Percentiles rank a stretch among this genome's conserved stretches.
phyloP scores from a whole-genome alignment of 1,140 invertebrate genomes.

The Macrosteles quadrilineatus region DNA sequence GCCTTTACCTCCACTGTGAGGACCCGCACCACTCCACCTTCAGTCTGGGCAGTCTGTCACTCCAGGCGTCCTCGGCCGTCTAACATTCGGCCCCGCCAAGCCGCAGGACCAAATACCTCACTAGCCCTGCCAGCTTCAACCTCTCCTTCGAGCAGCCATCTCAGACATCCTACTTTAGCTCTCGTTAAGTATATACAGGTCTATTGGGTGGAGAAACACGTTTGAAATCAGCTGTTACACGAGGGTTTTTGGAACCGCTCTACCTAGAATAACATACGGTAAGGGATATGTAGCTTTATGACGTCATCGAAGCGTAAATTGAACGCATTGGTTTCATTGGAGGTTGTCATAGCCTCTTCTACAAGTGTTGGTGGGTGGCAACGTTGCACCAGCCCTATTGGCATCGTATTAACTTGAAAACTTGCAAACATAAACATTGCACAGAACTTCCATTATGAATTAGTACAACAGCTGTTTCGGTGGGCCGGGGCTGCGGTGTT shows the following conservation, averaged over 20 bases:
- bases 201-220: background rate
- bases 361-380: too few species aligned
- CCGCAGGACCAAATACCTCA: background rate
- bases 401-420: too few species aligned
- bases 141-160: background rate
- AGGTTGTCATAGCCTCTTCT: too few species aligned
- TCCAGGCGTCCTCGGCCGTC: conserved; percentile 41
- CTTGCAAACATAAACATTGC: too few species aligned
- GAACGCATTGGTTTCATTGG: too few species aligned
- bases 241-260: background rate
- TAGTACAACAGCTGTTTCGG: too few species aligned
- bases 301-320: too few species aligned
- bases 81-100: conserved; percentile 26
- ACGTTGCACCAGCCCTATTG: too few species aligned
- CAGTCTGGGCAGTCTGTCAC: conserved; percentile 42
- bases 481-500: too few species aligned
- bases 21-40: conserved; percentile 43
- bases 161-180: background rate
- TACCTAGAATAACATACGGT: too few species aligned
- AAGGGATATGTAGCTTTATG: too few species aligned
- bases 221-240: background rate
- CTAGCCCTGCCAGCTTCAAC: background rate
- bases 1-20: conserved; percentile 52
- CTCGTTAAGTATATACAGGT: background rate
- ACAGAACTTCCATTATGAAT: too few species aligned